Conservation (phyloP, 2,888 invertebrate species). For the Anagyrus pseudococci region DNA sequence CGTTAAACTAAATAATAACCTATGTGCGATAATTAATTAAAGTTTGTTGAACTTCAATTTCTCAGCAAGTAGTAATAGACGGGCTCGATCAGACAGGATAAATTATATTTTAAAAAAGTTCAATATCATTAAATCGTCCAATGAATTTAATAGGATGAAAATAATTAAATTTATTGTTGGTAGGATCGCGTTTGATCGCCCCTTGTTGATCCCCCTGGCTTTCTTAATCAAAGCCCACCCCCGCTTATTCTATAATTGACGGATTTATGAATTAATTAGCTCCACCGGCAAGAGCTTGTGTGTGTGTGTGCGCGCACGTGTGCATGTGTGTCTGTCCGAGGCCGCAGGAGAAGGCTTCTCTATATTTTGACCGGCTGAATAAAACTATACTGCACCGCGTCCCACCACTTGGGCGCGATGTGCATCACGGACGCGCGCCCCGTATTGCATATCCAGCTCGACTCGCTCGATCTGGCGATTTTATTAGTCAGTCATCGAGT, state of each 20-base stretch:
- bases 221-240: background rate
- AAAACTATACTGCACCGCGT: constrained; percentile 5
- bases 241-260: background rate
- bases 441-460: constrained; percentile 33
- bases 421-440: background rate
- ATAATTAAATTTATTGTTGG: too few species aligned
- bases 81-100: too few species aligned
- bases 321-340: too few species aligned
- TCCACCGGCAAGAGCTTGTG: background rate
- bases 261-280: constrained; percentile 1
- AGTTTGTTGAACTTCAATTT: too few species aligned
- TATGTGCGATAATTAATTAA: too few species aligned
- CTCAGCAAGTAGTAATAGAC: too few species aligned
- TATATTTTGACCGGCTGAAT: constrained; percentile 19
- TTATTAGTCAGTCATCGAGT: constrained; percentile 51
- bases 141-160: too few species aligned
- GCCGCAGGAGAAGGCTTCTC: background rate
- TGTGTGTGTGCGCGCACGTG: background rate
- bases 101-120: too few species aligned
- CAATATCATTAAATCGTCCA: too few species aligned
- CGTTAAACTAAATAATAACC: too few species aligned
- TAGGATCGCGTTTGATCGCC: too few species aligned
- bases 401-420: constrained; percentile 12
- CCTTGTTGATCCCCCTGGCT: too few species aligned
- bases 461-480: constrained; percentile 38